Conservation (phyloP, 1,140 invertebrate genomes). For the Coptotermes formosanus region DNA sequence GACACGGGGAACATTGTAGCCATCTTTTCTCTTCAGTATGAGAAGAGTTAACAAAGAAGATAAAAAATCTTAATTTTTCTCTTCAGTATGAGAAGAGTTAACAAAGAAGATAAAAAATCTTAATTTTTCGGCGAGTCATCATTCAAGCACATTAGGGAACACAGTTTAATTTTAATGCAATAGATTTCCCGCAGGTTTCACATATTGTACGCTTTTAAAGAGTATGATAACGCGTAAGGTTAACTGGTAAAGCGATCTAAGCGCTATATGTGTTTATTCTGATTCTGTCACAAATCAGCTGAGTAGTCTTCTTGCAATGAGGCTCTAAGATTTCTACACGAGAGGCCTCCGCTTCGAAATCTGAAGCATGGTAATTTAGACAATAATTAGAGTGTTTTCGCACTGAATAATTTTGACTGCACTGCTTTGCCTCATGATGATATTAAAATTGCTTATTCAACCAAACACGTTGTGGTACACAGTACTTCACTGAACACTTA, state of each 20-base stretch:
- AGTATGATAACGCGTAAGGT: background rate
- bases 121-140: background rate
- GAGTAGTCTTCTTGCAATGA: background rate
- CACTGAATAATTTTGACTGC: background rate
- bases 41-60: background rate
- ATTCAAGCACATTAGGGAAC: background rate
- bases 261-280: background rate
- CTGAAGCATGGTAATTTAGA: background rate
- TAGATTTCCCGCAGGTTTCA: constrained; percentile 10
- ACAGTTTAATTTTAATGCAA: constrained; percentile 5
- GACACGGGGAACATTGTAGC: background rate
- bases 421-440: background rate
- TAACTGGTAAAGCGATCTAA: background rate
- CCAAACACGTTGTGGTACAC: background rate
- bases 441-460: background rate
- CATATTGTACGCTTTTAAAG: background rate
- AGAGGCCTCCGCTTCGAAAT: background rate
- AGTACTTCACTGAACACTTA: too few relatives aligned
- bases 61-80: background rate
- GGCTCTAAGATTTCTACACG: background rate
- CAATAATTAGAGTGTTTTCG: background rate
- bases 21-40: background rate
- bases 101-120: background rate
- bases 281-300: background rate
- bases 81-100: background rate